Evolutionary conservation across 2,113 vertebrate species (phyloP).

Genomic region (Psittacula cyanocephala): DNA sequence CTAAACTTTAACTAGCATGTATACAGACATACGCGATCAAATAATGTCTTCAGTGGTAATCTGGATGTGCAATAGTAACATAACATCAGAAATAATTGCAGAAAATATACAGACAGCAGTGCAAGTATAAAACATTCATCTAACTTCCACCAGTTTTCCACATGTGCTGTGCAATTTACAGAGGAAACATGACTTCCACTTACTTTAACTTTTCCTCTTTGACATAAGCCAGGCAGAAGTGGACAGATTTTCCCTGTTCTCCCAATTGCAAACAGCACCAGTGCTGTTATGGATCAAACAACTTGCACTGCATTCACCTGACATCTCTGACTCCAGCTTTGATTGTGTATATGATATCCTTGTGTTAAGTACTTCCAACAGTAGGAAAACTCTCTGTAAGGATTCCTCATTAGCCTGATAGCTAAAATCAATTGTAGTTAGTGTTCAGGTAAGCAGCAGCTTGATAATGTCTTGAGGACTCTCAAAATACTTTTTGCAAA

Average conservation of each 20-base stretch:
- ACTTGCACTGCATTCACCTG: not conserved
- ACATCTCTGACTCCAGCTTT: not conserved
- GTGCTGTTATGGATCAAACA: not conserved
- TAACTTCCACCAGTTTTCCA: not conserved
- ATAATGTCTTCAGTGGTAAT: not conserved
- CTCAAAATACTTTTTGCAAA: not conserved
- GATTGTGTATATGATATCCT: not conserved
- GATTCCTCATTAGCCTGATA: not conserved
- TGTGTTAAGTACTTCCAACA: not conserved
- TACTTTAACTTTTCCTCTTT: not conserved
- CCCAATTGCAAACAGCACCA: not conserved
- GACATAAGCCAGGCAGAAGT: not conserved
- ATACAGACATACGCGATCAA: not conserved
- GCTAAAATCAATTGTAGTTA: not conserved
- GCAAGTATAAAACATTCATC: not conserved
- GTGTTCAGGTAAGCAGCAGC: not conserved
- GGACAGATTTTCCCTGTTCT: not conserved
- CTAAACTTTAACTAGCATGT: not conserved
- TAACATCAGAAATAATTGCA: not conserved
- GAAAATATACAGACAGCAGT: not conserved
- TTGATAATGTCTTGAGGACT: not conserved
- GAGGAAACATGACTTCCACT: not conserved
- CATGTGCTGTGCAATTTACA: not conserved
- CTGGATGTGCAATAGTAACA: not conserved
- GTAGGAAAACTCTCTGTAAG: not conserved